phyloP scores from a whole-genome alignment of 2,888 invertebrate genomes.

The Nudaria mundana region DNA sequence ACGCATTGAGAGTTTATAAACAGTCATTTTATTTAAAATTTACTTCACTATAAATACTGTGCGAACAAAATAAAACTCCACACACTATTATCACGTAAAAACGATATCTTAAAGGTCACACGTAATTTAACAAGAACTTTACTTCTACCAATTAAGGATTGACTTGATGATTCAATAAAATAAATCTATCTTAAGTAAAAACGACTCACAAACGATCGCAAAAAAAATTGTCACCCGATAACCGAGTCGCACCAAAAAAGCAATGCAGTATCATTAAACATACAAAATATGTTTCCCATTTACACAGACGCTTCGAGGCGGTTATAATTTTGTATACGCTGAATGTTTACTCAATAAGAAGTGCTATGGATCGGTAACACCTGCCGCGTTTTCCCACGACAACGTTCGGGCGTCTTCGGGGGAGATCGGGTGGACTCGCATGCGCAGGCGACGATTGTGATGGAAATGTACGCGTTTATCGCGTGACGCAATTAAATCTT shows the following conservation, averaged over 20 bases:
- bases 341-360: conserved; percentile 81
- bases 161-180: conserved; percentile 65
- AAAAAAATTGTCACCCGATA: conserved; percentile 68
- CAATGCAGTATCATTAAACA: conserved; percentile 78
- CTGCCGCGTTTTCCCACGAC: conserved; percentile 79
- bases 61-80: too few species aligned
- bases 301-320: conserved; percentile 76
- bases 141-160: conserved; percentile 65
- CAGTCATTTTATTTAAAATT: too few species aligned
- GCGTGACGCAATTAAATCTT: conserved; percentile 57
- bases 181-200: conserved; percentile 52
- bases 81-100: conserved; percentile 25
- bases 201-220: conserved; percentile 55
- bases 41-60: too few species aligned
- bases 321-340: conserved; percentile 80
- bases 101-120: conserved; percentile 47
- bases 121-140: conserved; percentile 48
- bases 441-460: conserved; percentile 48
- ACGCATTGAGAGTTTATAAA: too few species aligned
- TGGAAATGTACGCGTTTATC: conserved; percentile 32
- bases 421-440: conserved; percentile 37
- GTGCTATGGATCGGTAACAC: conserved; percentile 77
- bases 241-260: conserved; percentile 72
- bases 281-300: conserved; percentile 81
- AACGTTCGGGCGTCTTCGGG: conserved; percentile 64